phyloP scores from a whole-genome alignment of 2,888 invertebrate genomes.

The Chamaedrilus cognettii region DNA sequence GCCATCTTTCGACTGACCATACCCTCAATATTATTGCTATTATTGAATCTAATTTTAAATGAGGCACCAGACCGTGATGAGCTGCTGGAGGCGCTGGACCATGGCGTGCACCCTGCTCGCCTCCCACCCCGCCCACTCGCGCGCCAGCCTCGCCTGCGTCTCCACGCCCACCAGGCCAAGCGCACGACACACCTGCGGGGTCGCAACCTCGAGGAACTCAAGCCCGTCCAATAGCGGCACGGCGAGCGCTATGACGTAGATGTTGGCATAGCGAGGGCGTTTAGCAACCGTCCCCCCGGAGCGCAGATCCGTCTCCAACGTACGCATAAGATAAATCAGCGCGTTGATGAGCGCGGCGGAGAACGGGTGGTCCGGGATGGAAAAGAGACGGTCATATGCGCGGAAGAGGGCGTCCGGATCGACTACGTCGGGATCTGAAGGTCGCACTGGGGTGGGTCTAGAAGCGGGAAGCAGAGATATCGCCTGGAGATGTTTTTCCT shows the following conservation, averaged over 20 bases:
- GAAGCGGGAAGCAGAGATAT: background rate
- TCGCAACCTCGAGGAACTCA: slow-evolving; percentile 81
- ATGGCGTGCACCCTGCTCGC: slow-evolving; percentile 40
- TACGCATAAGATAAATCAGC: slow-evolving; percentile 72
- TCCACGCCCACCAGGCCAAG: slow-evolving; percentile 73
- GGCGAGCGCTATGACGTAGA: slow-evolving; percentile 77
- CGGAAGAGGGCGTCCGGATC: slow-evolving; percentile 67
- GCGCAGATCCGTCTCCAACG: slow-evolving; percentile 72
- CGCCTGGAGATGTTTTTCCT: background rate
- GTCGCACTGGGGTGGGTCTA: background rate
- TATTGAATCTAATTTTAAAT: too few species aligned
- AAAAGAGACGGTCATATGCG: slow-evolving; percentile 67
- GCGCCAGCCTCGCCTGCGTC: slow-evolving; percentile 78
- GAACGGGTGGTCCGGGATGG: slow-evolving; percentile 61
- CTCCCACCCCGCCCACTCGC: slow-evolving; percentile 71
- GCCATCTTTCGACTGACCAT: too few species aligned
- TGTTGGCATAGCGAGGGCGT: slow-evolving; percentile 64
- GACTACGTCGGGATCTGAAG: slow-evolving; percentile 44
- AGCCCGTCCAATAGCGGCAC: slow-evolving; percentile 66
- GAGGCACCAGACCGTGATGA: slow-evolving; percentile 77
- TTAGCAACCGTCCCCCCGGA: slow-evolving; percentile 61
- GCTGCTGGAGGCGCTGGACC: slow-evolving; percentile 71
- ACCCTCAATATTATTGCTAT: too few species aligned
- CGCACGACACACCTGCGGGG: slow-evolving; percentile 74
- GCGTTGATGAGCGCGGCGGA: slow-evolving; percentile 75